These are phyloP conservation scores for Palloptera scutellata DNA, from an alignment of 2,888 invertebrate species.

Conservation along the genomic window DNA sequence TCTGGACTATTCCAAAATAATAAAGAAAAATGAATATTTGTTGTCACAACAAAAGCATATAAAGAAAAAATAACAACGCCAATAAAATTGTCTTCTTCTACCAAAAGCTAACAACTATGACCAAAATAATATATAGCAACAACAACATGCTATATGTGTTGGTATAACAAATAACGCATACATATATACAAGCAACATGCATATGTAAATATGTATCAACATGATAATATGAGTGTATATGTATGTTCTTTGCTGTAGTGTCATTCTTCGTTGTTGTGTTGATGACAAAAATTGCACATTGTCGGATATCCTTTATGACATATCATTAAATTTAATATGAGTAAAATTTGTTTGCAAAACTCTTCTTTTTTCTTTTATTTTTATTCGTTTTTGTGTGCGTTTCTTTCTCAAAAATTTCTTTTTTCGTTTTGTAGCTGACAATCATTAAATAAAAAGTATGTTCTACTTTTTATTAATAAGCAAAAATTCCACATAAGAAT, in stretches of 20 bases:
- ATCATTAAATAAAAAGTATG: too few species aligned
- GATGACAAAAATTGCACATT: constrained; percentile 39
- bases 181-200: too few species aligned
- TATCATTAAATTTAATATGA: constrained; percentile 50
- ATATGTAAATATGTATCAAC: too few species aligned
- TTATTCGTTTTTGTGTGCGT: neutral
- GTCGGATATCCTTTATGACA: constrained; percentile 59
- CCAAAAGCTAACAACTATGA: too few species aligned
- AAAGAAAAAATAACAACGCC: too few species aligned
- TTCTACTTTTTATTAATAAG: neutral
- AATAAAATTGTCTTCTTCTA: too few species aligned
- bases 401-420: neutral
- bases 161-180: too few species aligned
- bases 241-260: too few species aligned
- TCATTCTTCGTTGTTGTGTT: constrained; percentile 24
- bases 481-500: neutral
- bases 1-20: constrained; percentile 27
- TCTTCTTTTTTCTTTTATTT: too few species aligned
- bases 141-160: too few species aligned
- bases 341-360: neutral
- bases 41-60: constrained; percentile 17
- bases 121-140: too few species aligned
- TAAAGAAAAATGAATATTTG: constrained; percentile 33
- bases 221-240: too few species aligned
- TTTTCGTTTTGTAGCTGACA: neutral